Conservation (phyloP, 2,888 invertebrate genomes). For the Kuschelorhynchus macadamiae region DNA sequence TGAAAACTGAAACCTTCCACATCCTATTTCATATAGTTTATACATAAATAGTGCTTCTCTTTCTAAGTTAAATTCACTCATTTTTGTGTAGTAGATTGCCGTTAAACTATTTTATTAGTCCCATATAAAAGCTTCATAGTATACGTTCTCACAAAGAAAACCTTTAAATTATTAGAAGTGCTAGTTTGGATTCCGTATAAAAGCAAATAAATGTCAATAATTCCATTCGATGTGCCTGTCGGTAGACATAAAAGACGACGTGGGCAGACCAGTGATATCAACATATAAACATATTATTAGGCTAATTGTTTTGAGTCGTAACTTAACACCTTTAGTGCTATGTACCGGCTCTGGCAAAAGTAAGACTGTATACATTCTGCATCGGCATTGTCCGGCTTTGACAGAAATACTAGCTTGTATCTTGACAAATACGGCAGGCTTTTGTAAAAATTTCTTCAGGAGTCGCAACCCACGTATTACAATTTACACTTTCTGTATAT, state of each 20-base stretch:
- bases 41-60: too few relatives aligned
- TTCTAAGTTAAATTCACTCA: too few relatives aligned
- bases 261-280: slow-evolving; percentile 56
- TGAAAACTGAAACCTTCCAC: too few relatives aligned
- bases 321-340: slow-evolving; percentile 65
- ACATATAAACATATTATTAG: slow-evolving; percentile 65
- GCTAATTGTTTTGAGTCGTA: slow-evolving; percentile 66
- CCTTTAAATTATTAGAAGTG: slow-evolving; percentile 29
- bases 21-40: too few relatives aligned
- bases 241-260: slow-evolving; percentile 51
- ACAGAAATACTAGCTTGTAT: slow-evolving; percentile 64
- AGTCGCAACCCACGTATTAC: slow-evolving; percentile 63
- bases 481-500: slow-evolving; percentile 49
- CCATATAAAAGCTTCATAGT: too few relatives aligned
- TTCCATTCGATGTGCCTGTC: slow-evolving; percentile 45
- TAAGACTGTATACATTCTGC: slow-evolving; percentile 59
- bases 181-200: slow-evolving; percentile 23
- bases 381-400: slow-evolving; percentile 61
- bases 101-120: too few relatives aligned
- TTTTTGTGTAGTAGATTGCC: too few relatives aligned
- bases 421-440: slow-evolving; percentile 64
- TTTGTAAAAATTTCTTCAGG: slow-evolving; percentile 62
- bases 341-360: slow-evolving; percentile 36
- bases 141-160: slow-evolving; percentile 27
- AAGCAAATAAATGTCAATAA: slow-evolving; percentile 43